Conservation (phyloP, 1,140 invertebrate genomes). For the Camponotus pennsylvanicus region DNA sequence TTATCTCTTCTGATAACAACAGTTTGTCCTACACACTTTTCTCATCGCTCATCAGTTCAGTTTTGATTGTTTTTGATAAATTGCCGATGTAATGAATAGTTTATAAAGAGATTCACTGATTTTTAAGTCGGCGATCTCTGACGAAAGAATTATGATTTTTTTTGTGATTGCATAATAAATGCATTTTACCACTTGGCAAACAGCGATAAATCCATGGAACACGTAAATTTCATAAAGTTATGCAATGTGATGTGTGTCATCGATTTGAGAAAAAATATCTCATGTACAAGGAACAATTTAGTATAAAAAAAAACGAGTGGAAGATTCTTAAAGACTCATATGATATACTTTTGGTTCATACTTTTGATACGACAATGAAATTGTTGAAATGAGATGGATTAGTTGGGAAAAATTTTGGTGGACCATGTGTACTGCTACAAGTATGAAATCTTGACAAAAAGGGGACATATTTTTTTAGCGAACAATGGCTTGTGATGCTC, state of each 20-base stretch:
- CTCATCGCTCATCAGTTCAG: constrained; percentile 27
- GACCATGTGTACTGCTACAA: constrained; percentile 72
- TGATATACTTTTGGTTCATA: constrained; percentile 35
- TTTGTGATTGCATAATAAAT: not conserved
- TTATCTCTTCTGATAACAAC: constrained; percentile 43
- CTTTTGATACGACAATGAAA: constrained; percentile 30
- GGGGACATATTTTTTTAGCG: constrained; percentile 64
- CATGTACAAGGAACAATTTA: not conserved
- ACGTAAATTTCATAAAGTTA: not conserved
- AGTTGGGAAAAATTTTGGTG: constrained; percentile 34
- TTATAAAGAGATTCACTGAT: not conserved
- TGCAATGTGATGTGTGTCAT: not conserved
- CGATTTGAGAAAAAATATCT: not conserved
- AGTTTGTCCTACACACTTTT: constrained; percentile 2
- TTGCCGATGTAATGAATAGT: constrained; percentile 10
- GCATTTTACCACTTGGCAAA: not conserved
- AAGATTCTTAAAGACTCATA: not conserved
- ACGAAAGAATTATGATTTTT: not conserved
- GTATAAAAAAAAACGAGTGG: constrained; percentile 10
- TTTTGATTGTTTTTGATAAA: constrained; percentile 40
- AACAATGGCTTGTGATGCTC: constrained; percentile 79
- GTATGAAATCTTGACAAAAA: constrained; percentile 81
- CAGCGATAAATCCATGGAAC: not conserved
- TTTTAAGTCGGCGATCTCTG: not conserved
- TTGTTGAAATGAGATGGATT: constrained; percentile 42